Conservation (phyloP, 2,113 vertebrate genomes). For the Malaclemys terrapin region DNA sequence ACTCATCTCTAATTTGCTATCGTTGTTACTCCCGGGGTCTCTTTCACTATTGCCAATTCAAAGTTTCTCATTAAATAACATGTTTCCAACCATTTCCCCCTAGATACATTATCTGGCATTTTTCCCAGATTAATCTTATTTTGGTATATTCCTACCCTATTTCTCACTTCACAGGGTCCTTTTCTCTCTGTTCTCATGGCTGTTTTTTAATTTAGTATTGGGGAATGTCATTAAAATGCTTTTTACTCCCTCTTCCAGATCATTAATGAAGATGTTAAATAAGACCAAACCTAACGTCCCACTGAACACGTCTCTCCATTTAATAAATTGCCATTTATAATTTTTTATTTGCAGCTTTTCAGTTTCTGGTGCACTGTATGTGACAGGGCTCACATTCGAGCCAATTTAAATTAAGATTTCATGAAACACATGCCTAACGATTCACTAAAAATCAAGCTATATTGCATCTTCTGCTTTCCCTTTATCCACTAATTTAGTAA, state of each 20-base stretch:
- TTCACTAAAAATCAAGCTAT: not conserved
- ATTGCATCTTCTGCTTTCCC: not conserved
- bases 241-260: not conserved
- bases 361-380: not conserved
- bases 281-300: not conserved
- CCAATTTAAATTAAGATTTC: not conserved
- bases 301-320: not conserved
- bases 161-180: not conserved
- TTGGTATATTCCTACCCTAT: not conserved
- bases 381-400: not conserved
- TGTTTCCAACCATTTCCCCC: not conserved
- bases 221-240: rapidly evolving
- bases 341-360: not conserved
- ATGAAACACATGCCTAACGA: not conserved
- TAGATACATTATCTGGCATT: not conserved
- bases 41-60: not conserved
- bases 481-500: slow-evolving; percentile 26
- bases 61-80: not conserved
- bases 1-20: not conserved
- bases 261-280: not conserved
- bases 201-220: not conserved
- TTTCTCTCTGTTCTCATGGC: not conserved
- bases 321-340: not conserved
- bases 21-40: not conserved
- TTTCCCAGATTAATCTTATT: not conserved